These are phyloP conservation scores for Mormyrops boulengeri DNA, from an alignment of 2,797 vertebrate species.

Conservation along the genomic window DNA sequence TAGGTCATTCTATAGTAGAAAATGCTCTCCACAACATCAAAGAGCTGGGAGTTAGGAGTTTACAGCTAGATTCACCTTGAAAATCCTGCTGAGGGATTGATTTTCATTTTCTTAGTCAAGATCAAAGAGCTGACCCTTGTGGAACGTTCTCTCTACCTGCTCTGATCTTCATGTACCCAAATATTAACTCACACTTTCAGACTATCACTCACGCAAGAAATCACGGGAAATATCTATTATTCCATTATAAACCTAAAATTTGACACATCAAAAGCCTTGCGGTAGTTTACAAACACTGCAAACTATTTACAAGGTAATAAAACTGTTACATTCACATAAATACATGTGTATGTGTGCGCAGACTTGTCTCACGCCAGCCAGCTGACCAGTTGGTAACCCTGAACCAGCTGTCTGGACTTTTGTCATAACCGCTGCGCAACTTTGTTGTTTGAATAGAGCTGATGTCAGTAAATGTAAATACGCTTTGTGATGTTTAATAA, in stretches of 20 bases:
- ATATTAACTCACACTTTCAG: neutral
- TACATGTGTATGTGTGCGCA: neutral
- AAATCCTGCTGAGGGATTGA: neutral
- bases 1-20: neutral
- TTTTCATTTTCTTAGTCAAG: neutral
- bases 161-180: neutral
- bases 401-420: neutral
- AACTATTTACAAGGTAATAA: neutral
- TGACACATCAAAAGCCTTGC: neutral
- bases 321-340: neutral
- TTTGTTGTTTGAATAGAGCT: neutral
- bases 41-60: neutral
- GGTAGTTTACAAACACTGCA: neutral
- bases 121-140: neutral
- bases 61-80: neutral
- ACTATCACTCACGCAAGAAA: neutral
- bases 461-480: neutral
- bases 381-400: neutral
- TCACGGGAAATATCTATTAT: neutral
- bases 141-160: neutral
- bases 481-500: neutral
- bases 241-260: neutral
- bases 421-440: neutral
- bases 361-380: neutral
- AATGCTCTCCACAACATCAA: neutral